phyloP scores from a whole-genome alignment of 2,888 invertebrate genomes.

The Nomada lathburiana region DNA sequence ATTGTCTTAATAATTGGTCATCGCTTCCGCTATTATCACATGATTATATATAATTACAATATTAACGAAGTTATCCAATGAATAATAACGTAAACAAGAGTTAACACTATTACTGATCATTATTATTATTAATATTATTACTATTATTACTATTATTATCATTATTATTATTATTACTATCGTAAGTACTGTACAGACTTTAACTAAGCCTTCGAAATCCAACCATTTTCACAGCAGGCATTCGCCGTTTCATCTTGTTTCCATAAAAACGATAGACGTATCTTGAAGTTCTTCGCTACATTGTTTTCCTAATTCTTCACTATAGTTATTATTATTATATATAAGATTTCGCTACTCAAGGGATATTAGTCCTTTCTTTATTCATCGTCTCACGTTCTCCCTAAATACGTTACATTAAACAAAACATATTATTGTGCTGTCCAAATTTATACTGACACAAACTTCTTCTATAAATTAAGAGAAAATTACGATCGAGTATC shows the following conservation, averaged over 20 bases:
- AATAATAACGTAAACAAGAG: slow-evolving; percentile 57
- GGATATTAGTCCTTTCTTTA: not conserved
- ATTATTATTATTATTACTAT: slow-evolving; percentile 39
- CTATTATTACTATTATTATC: slow-evolving; percentile 55
- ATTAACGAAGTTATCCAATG: slow-evolving; percentile 60
- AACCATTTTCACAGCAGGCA: slow-evolving; percentile 45
- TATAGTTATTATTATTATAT: not conserved
- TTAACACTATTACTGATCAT: slow-evolving; percentile 60
- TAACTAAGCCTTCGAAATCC: slow-evolving; percentile 57
- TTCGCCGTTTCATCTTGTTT: slow-evolving; percentile 41
- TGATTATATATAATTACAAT: slow-evolving; percentile 59
- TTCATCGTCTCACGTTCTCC: not conserved
- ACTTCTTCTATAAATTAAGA: slow-evolving; percentile 7
- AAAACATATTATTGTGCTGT: not conserved
- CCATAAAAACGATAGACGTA: too few relatives aligned
- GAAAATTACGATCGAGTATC: slow-evolving; percentile 13
- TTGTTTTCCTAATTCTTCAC: not conserved
- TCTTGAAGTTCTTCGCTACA: not conserved
- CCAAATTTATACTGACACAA: not conserved
- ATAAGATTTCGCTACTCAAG: not conserved
- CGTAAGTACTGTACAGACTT: slow-evolving; percentile 68
- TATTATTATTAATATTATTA: slow-evolving; percentile 53
- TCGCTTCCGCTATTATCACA: slow-evolving; percentile 64
- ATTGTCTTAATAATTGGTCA: slow-evolving; percentile 66
- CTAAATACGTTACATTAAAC: not conserved